These are phyloP conservation scores for Notolepis coatsorum DNA, from an alignment of 2,797 vertebrate species.

Conservation along the genomic window DNA sequence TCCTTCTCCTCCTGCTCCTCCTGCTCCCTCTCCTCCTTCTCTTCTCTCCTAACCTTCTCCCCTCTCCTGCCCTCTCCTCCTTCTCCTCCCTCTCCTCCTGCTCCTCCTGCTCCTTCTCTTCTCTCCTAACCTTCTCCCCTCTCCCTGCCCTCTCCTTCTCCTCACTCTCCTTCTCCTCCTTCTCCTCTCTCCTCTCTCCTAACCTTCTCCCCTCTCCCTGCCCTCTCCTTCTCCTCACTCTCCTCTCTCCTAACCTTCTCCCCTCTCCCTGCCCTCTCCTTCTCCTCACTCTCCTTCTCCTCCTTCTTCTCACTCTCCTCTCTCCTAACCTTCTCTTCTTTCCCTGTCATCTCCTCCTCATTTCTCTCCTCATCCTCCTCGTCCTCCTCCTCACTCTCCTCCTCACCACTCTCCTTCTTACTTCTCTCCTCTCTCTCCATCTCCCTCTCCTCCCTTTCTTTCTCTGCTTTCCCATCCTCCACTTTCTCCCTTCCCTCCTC, in stretches of 20 bases:
- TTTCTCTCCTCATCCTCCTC: conserved; percentile 36
- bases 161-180: conserved; percentile 33
- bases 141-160: conserved; percentile 14
- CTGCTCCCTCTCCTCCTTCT: conserved; percentile 42
- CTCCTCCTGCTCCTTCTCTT: conserved; percentile 29
- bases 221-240: conserved; percentile 83
- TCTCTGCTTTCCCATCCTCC: no score
- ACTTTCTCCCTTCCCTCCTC: conserved; percentile 39
- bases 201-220: conserved; percentile 78
- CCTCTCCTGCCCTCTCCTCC: conserved; percentile 17
- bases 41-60: conserved; percentile 21
- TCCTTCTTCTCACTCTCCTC: conserved; percentile 80
- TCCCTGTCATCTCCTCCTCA: conserved; percentile 21
- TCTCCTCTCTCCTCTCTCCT: conserved; percentile 30
- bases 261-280: conserved; percentile 11
- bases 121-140: no score
- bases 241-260: conserved; percentile 11
- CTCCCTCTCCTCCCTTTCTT: conserved; percentile 22
- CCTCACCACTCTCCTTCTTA: conserved; percentile 78
- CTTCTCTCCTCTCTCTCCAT: conserved; percentile 63
- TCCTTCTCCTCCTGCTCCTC: conserved; percentile 15
- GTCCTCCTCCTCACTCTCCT: conserved; percentile 78
- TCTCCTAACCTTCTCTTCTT: conserved; percentile 14
- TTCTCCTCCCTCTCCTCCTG: conserved; percentile 29
- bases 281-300: conserved; percentile 39